Base-by-base conservation (phyloP, 64 coral and sea anemone species). In the Catalaphyllia jardinei region DNA sequence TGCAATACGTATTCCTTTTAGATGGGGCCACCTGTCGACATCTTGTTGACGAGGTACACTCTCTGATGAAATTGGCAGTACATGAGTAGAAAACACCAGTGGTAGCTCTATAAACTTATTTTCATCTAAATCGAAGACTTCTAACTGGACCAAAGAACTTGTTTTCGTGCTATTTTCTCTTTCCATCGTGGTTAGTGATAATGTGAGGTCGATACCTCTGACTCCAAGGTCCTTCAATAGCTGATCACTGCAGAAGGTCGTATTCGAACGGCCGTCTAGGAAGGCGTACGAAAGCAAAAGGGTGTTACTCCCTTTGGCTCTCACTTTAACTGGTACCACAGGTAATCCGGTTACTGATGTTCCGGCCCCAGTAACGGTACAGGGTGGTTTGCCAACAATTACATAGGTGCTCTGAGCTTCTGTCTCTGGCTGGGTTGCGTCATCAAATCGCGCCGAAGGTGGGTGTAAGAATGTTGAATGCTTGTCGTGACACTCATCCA, bases 401-500 rank as follows among this genome's bases (percentile, higher is more conserved):
- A 73, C 60, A 25, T 49, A 8, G 18, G 73, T 57, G n/a, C 2
- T 11, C 11, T 10, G 49, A 1, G 0, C 3, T 12, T 0, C 0
- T 2, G 10, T 76, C 13, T 52, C 52, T 22, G 11, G 72, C 4
- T 33, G 24, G 27, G 2, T 49, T 11, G 1, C 6, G 27, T n/a
- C 1, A 0, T 28, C 38, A 14, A 18, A 4, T 65, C 19, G 30
- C 5, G 39, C 9, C 24, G 22, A 42, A 31, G 24, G 67, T 29
- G 77, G 92, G 20, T 93, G 92, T 0, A 89, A 71, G 20, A 83
- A 93, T 19, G 92, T 93, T 4, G 92, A 93, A 52, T 93, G 92
- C 59, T 93, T 93, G 13, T 9, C 31, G 15, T 59, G 22, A 59
- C 52, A 55, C 13, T 9, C 52, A 55, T 55, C 24, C 7, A 79